These are phyloP conservation scores for Neomicropteryx cornuta DNA, from an alignment of 1,140 invertebrate genomes.

Conservation along the genomic window DNA sequence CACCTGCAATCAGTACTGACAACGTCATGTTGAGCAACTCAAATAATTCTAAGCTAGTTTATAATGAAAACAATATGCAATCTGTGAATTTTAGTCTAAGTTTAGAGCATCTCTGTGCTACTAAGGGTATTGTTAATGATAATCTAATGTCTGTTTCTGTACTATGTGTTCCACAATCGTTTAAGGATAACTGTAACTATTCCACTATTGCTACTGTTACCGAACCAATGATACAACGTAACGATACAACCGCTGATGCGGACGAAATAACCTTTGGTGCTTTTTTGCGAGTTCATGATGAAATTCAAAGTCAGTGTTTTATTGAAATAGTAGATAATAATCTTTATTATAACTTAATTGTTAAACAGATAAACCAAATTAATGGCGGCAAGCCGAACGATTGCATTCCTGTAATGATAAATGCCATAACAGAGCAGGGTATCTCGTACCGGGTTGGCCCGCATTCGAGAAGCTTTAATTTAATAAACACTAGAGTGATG, in stretches of 20 bases:
- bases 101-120: constrained; percentile 41
- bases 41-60: constrained; percentile 44
- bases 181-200: constrained; percentile 40
- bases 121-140: constrained; percentile 39
- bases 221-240: constrained; percentile 55
- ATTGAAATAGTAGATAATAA: constrained; percentile 43
- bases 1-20: constrained; percentile 11
- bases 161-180: constrained; percentile 44
- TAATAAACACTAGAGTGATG: constrained; percentile 42
- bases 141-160: constrained; percentile 52
- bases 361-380: constrained; percentile 45
- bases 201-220: constrained; percentile 46
- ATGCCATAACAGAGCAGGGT: constrained; percentile 48
- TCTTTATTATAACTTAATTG: constrained; percentile 42
- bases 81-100: constrained; percentile 49
- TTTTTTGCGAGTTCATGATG: constrained; percentile 37
- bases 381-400: constrained; percentile 43
- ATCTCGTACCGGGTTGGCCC: constrained; percentile 47
- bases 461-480: constrained; percentile 48
- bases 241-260: constrained; percentile 40
- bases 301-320: constrained; percentile 40
- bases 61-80: constrained; percentile 51
- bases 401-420: constrained; percentile 50
- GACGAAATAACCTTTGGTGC: constrained; percentile 43
- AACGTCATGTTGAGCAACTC: no score